phyloP scores from a whole-genome alignment of 37 sponge, comb jelly and placozoan species.

The Diacarnus erythraeanus region DNA sequence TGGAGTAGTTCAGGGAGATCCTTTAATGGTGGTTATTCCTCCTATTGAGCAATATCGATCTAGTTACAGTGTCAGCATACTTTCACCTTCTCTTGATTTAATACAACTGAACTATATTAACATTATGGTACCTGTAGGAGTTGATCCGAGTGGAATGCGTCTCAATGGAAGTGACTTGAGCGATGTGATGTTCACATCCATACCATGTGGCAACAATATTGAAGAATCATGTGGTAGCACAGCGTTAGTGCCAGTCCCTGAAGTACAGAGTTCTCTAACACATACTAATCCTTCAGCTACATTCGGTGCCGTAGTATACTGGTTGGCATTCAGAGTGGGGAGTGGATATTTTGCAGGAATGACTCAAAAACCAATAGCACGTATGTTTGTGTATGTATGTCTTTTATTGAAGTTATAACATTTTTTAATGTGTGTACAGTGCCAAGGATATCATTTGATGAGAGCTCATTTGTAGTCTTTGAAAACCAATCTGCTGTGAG shows the following conservation, averaged over 20 bases:
- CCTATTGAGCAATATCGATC: slow-evolving; percentile 52
- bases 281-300: slow-evolving; percentile 12
- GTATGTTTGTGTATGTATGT: background rate
- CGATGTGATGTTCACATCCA: background rate
- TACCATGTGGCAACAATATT: slow-evolving; percentile 12
- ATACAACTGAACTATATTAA: slow-evolving; percentile 16
- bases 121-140: slow-evolving; percentile 16
- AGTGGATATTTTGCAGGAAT: slow-evolving; percentile 52
- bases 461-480: background rate
- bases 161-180: slow-evolving; percentile 1
- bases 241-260: slow-evolving; percentile 5
- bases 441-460: background rate
- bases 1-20: slow-evolving; percentile 5
- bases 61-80: slow-evolving; percentile 2
- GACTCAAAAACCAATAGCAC: slow-evolving; percentile 36
- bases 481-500: background rate
- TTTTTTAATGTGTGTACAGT: background rate
- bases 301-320: slow-evolving; percentile 30
- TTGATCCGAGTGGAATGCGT: background rate
- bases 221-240: slow-evolving; percentile 18
- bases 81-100: background rate
- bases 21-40: slow-evolving; percentile 57
- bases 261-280: background rate
- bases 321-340: slow-evolving; percentile 11
- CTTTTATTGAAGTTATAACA: background rate